Conservation (phyloP, 2,888 invertebrate genomes). For the Schizaphis graminum region DNA sequence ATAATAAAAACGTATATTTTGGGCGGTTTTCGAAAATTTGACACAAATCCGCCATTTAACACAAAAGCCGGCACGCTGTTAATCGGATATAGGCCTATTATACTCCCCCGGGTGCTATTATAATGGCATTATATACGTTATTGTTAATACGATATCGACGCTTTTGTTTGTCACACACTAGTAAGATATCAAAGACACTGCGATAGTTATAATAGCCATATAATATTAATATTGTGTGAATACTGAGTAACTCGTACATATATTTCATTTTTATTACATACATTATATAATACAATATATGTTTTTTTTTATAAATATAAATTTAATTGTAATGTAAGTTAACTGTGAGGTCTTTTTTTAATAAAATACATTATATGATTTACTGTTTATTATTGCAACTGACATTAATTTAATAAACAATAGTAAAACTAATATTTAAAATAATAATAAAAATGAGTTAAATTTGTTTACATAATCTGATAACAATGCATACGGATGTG, state of each 20-base stretch:
- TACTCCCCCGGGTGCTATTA: constrained; percentile 65
- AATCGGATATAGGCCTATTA: constrained; percentile 64
- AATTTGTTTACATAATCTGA: background rate
- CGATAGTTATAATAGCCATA: constrained; percentile 27
- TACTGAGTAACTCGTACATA: constrained; percentile 41
- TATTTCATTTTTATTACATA: constrained; percentile 19
- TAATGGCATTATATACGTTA: constrained; percentile 64
- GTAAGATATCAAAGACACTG: constrained; percentile 61
- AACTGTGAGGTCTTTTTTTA: background rate
- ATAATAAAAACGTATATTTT: constrained; percentile 62
- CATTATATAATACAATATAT: background rate
- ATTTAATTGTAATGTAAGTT: background rate
- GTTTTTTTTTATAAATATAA: background rate
- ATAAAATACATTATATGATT: background rate
- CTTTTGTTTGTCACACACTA: constrained; percentile 60
- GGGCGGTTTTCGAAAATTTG: constrained; percentile 65
- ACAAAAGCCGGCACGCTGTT: constrained; percentile 58
- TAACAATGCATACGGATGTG: too few species aligned
- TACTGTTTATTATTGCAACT: background rate
- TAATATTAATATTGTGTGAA: constrained; percentile 41
- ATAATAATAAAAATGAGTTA: background rate
- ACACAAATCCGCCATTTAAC: constrained; percentile 63
- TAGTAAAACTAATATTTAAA: background rate
- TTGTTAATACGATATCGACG: constrained; percentile 60
- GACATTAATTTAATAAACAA: background rate